A percentile compares a stretch with the other conserved stretches of the same genome.
These are phyloP conservation scores for Isurus oxyrinchus DNA, from an alignment of 2,113 vertebrate genomes.

Conservation along the genomic window DNA sequence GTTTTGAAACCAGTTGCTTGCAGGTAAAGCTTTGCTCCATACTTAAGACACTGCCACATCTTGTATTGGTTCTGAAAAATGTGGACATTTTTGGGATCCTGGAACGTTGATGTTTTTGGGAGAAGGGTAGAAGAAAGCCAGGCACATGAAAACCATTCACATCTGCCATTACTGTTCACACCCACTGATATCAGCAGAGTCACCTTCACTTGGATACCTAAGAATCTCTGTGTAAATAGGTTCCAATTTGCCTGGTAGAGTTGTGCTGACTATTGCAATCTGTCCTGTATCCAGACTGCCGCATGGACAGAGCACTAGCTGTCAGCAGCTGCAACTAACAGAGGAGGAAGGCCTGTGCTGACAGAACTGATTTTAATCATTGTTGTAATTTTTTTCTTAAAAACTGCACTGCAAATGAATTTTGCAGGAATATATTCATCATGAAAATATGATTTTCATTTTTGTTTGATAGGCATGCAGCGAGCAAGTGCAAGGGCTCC, in stretches of 20 bases:
- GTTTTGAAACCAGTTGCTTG: background rate
- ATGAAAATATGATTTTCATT: background rate
- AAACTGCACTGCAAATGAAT: background rate
- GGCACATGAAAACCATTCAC: background rate
- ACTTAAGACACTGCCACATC: background rate
- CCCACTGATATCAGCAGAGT: background rate
- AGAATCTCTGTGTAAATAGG: background rate
- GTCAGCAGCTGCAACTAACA: background rate
- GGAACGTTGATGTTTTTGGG: background rate
- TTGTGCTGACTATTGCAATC: background rate
- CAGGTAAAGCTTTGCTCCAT: background rate
- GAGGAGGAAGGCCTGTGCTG: background rate
- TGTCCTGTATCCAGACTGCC: background rate
- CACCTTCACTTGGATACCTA: no score
- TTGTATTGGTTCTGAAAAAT: background rate
- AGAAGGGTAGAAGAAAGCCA: background rate
- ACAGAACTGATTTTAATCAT: background rate
- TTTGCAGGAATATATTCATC: background rate
- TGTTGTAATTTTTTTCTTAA: background rate
- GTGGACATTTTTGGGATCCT: background rate
- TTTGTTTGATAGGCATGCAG: constrained; percentile 70
- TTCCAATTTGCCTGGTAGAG: background rate
- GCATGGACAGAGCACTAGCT: background rate
- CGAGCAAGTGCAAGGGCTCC: constrained; percentile 83
- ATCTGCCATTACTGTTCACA: background rate